phyloP scores from a whole-genome alignment of 2,888 invertebrate genomes.

The Latrodectus elegans region DNA sequence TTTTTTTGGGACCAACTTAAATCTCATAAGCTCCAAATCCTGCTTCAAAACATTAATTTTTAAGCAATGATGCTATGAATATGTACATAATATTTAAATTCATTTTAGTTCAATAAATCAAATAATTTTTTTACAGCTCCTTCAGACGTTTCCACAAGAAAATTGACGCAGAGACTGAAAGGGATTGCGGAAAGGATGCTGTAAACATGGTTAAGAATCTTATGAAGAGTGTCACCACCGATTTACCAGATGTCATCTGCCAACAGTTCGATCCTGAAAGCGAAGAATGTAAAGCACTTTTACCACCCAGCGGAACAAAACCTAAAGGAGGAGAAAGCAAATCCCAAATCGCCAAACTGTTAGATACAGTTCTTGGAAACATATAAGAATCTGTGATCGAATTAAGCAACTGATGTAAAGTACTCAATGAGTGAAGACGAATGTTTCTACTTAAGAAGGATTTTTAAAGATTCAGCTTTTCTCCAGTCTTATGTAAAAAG shows the following conservation, averaged over 20 bases:
- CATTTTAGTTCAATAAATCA: too few relatives aligned
- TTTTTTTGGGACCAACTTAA: too few relatives aligned
- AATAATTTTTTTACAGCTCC: slow-evolving; percentile 23
- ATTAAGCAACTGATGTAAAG: neutral
- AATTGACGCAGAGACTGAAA: slow-evolving; percentile 17
- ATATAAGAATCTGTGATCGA: slow-evolving; percentile 54
- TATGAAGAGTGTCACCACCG: slow-evolving; percentile 53
- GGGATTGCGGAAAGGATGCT: slow-evolving; percentile 44
- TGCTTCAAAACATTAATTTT: too few relatives aligned
- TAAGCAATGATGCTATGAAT: too few relatives aligned
- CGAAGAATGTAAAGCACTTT: slow-evolving; percentile 20
- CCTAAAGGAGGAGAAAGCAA: slow-evolving; percentile 53
- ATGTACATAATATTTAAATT: too few relatives aligned
- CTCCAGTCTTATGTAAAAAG: neutral
- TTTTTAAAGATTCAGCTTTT: neutral
- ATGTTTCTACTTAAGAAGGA: neutral
- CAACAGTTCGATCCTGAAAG: slow-evolving; percentile 34
- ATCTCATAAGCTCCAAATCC: too few relatives aligned
- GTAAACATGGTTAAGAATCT: slow-evolving; percentile 33
- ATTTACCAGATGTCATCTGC: slow-evolving; percentile 43
- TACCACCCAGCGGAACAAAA: slow-evolving; percentile 35
- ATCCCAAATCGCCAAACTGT: slow-evolving; percentile 48
- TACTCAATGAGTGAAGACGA: too few relatives aligned
- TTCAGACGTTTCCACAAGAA: slow-evolving; percentile 49
- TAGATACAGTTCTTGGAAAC: slow-evolving; percentile 62